A percentile compares a stretch with the other conserved stretches of the same genome.
Evolutionary conservation across 2,797 vertebrate species (phyloP).

Genomic region (Xiphorhynchus erythropygius): DNA sequence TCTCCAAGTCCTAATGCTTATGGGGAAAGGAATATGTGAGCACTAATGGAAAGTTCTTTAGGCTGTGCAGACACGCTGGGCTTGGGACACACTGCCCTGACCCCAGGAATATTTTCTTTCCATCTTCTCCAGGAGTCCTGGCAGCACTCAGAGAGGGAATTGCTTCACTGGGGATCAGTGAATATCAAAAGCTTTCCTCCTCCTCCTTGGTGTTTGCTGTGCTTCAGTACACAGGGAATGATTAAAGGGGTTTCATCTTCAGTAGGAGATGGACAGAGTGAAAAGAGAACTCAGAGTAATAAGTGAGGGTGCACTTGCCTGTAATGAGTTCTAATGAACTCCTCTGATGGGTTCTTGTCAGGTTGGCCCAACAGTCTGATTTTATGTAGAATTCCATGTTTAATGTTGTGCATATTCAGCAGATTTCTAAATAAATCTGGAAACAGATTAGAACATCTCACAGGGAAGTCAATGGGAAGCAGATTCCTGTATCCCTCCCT

Average conservation of each 20-base stretch:
- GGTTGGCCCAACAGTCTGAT: background rate
- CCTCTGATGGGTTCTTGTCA: background rate
- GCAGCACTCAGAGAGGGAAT: background rate
- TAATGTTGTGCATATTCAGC: background rate
- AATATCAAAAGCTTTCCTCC: background rate
- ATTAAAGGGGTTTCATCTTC: background rate
- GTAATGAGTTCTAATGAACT: background rate
- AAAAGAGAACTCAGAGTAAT: background rate
- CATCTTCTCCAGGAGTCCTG: background rate
- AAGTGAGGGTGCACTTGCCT: background rate
- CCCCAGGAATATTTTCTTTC: slow-evolving; percentile 4
- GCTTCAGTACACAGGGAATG: background rate
- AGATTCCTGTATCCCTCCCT: background rate
- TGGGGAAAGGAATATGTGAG: background rate
- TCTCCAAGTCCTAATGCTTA: background rate
- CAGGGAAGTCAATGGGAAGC: background rate
- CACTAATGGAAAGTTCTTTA: slow-evolving; percentile 19
- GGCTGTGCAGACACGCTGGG: background rate
- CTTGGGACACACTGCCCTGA: background rate
- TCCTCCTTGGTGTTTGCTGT: background rate
- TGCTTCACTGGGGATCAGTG: background rate
- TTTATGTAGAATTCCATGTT: background rate
- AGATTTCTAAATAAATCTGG: background rate
- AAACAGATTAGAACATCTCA: background rate
- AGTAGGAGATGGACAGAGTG: background rate